These are phyloP conservation scores for Cochlearius cochlearius DNA, from an alignment of 2,113 vertebrate genomes.

Conservation along the genomic window DNA sequence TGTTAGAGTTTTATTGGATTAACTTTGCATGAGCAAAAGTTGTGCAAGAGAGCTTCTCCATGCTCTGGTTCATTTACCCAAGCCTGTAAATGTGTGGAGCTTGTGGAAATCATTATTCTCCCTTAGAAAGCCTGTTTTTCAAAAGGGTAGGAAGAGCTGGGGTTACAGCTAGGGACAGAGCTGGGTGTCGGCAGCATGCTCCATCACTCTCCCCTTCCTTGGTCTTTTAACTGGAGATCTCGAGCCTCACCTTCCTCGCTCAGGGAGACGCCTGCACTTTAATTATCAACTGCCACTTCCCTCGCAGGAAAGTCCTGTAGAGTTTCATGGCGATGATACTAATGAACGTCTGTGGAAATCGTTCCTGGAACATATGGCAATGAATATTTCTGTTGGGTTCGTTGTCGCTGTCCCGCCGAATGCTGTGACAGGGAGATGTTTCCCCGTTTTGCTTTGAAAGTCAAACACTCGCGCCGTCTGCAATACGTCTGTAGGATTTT, in stretches of 20 bases:
- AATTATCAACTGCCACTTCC: constrained; percentile 49
- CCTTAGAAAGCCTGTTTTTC: background rate
- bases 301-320: constrained; percentile 2
- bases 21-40: background rate
- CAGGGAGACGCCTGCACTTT: background rate
- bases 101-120: background rate
- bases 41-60: background rate
- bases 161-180: background rate
- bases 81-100: background rate
- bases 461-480: background rate
- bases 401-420: background rate
- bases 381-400: constrained; percentile 46
- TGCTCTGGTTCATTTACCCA: background rate
- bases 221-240: background rate
- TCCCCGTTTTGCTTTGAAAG: background rate
- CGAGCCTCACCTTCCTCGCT: background rate
- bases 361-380: constrained; percentile 36
- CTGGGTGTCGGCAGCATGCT: background rate
- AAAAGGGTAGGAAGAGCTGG: background rate
- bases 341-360: constrained; percentile 32
- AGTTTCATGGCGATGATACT: background rate
- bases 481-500: background rate
- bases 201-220: background rate
- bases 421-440: background rate
- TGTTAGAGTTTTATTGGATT: background rate